Percentiles rank a stretch among this genome's conserved stretches.
Conservation (phyloP, 1,140 invertebrate genomes). For the Monochamus saltuarius region DNA sequence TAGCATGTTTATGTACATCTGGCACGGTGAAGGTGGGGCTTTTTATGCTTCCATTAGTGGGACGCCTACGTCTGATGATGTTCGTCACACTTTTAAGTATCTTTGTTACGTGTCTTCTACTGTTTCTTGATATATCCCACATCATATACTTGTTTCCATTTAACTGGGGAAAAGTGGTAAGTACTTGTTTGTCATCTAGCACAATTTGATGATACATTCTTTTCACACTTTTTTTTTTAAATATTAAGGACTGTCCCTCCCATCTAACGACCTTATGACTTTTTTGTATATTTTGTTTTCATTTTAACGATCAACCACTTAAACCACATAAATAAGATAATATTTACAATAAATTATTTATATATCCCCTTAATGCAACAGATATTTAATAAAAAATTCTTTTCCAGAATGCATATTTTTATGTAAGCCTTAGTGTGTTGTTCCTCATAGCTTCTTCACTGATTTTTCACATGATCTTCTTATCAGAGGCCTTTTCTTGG, state of each 20-base stretch:
- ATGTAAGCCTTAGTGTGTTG: slow-evolving; percentile 64
- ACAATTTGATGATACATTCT: background rate
- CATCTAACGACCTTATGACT: too few species aligned
- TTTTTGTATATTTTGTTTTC: too few species aligned
- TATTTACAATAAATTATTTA: too few species aligned
- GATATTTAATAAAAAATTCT: background rate
- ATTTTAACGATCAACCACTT: too few species aligned
- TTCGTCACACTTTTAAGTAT: slow-evolving; percentile 79
- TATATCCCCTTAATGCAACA: too few species aligned
- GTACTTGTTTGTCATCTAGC: slow-evolving; percentile 43
- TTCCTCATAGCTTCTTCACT: slow-evolving; percentile 65
- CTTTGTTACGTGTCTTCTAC: slow-evolving; percentile 75
- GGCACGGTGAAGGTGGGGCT: slow-evolving; percentile 74
- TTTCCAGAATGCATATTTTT: slow-evolving; percentile 64
- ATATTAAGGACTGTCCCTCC: too few species aligned
- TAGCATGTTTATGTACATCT: slow-evolving; percentile 72
- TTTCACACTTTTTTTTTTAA: too few species aligned
- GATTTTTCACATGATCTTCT: slow-evolving; percentile 65
- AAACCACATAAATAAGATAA: too few species aligned
- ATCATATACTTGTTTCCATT: slow-evolving; percentile 78
- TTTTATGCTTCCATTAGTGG: slow-evolving; percentile 72
- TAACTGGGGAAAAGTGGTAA: slow-evolving; percentile 79
- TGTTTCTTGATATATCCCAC: slow-evolving; percentile 83
- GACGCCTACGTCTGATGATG: slow-evolving; percentile 69
- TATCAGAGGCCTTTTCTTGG: slow-evolving; percentile 63